Base-by-base conservation (phyloP, 2,797 vertebrate species). In the Fratercula arctica region DNA sequence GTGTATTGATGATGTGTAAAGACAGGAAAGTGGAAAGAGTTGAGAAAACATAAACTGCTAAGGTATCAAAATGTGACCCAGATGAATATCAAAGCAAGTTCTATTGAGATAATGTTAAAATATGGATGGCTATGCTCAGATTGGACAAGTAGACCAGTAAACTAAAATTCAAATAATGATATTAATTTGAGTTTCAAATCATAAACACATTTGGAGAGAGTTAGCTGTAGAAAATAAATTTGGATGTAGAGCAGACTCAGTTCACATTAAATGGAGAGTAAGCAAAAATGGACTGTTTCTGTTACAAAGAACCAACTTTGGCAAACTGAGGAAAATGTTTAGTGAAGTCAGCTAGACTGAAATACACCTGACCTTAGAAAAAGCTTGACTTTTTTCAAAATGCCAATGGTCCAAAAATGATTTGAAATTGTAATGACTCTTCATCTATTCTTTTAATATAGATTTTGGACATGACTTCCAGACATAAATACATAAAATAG, bases 371-470 rank as follows among this genome's bases (percentile, higher is more conserved):
- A 66, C 16, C 26, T 76, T 67, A 66, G 43, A 43, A 79, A 81
- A 76, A 43, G 3, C 10, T 74, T 61, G 10, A 66, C 14, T 45
- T 75, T 74, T 75, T 35, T 2, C 3, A 46, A 72, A 90, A 68
- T 54, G n/a, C 1, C 7, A 28, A 0, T 43, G 4, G 26, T 50
- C 16, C 3, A 74, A 74, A 85, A 85, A 33, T 29, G 0, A 48
- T 64, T 63, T 45, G 11, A 67, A 89, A 67, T 67, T 74, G 4
- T 45, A 83, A 51, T 25, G 9, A 1, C 6, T 67, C 9, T 70
- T 91, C 16, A 63, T 33, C 8, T 85, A 10, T 54, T 72, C 5
- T 59, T 76, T 73, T 83, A 63, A 29, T 48, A 50, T 3, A 37
- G 6, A 51, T 51, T 85, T 87, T 82, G 37, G 19, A 23, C 21